Conservation (phyloP, 2,113 vertebrate genomes). For the Sylvietta virens region DNA sequence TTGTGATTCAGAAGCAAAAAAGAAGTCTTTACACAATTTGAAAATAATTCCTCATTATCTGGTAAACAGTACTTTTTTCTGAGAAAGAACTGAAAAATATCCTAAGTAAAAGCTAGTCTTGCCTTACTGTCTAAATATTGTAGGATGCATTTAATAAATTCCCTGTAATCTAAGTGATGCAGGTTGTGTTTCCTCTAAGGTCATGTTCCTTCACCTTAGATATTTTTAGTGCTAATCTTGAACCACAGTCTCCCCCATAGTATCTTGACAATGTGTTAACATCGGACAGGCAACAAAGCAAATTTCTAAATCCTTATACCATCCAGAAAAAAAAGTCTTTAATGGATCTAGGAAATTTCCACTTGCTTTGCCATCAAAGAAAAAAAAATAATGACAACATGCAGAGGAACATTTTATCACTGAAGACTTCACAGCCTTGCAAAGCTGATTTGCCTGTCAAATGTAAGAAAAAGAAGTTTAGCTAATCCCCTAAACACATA, state of each 20-base stretch:
- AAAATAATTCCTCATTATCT: neutral
- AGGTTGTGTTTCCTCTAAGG: neutral
- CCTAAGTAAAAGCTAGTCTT: neutral
- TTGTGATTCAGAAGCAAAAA: neutral
- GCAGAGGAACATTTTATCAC: neutral
- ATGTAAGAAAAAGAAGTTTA: neutral
- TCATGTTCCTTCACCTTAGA: neutral
- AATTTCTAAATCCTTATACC: neutral
- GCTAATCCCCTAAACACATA: neutral
- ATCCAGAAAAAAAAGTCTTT: neutral
- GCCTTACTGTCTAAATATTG: neutral
- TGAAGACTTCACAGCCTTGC: neutral
- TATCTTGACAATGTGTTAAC: neutral
- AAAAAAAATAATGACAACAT: neutral
- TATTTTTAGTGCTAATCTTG: neutral
- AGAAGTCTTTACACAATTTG: neutral
- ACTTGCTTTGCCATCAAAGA: neutral
- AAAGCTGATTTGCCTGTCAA: slow-evolving; percentile 1
- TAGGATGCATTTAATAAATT: neutral
- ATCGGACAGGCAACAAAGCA: neutral
- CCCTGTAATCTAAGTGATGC: neutral
- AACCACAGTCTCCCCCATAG: neutral
- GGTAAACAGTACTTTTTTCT: neutral
- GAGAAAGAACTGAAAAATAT: neutral
- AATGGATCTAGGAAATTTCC: neutral